Evolutionary conservation across 2,888 invertebrate genomes (phyloP).

Genomic region (Crioceris asparagi): DNA sequence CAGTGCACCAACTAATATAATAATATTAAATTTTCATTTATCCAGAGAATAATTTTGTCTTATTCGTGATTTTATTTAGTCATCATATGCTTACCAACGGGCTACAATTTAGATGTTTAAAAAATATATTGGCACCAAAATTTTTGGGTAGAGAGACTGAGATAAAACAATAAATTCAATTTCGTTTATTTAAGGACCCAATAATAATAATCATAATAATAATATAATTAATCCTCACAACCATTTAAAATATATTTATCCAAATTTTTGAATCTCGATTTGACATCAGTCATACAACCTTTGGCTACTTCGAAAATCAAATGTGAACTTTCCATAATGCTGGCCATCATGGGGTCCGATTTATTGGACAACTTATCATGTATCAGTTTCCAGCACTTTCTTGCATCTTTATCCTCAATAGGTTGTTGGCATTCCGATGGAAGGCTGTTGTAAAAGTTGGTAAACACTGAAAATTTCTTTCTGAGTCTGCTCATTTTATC

Average conservation of each 20-base stretch:
- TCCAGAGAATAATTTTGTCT: too few species aligned
- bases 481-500: too few species aligned
- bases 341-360: slow-evolving; percentile 3
- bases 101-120: too few species aligned
- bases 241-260: slow-evolving; percentile 14
- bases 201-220: not conserved
- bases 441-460: slow-evolving; percentile 2
- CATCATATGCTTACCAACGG: too few species aligned
- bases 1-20: too few species aligned
- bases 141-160: too few species aligned
- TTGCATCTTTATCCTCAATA: slow-evolving; percentile 6
- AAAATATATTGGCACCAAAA: too few species aligned
- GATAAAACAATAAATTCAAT: not conserved
- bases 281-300: slow-evolving; percentile 5
- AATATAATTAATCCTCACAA: slow-evolving; percentile 7
- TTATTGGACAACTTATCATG: too few species aligned
- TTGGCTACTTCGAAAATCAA: not conserved
- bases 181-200: not conserved
- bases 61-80: too few species aligned
- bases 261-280: slow-evolving; percentile 4
- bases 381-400: too few species aligned
- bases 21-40: too few species aligned
- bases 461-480: slow-evolving; percentile 2
- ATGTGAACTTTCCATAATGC: slow-evolving; percentile 7
- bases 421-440: slow-evolving; percentile 11